Evolutionary conservation across 2,113 vertebrate genomes (phyloP).

Genomic region (Camarhynchus parvulus): DNA sequence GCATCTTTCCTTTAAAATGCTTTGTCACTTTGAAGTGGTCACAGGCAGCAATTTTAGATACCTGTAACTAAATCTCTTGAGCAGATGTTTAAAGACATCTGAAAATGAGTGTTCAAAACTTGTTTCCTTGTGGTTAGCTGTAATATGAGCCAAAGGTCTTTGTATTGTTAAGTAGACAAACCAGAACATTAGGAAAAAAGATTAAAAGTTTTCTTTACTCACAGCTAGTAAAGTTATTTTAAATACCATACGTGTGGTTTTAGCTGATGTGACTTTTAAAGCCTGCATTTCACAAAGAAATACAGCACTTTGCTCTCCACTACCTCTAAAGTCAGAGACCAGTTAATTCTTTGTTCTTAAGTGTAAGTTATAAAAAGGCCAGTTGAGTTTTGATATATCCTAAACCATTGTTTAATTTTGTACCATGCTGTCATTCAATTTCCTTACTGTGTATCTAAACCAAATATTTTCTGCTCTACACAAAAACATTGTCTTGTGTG

Average conservation of each 20-base stretch:
- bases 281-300: background rate
- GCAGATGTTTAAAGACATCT: background rate
- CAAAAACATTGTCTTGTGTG: background rate
- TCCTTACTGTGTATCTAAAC: background rate
- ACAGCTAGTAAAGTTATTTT: background rate
- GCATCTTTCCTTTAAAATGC: background rate
- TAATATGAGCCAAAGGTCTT: background rate
- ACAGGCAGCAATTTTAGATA: background rate
- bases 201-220: background rate
- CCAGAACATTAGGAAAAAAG: background rate
- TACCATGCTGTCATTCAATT: background rate
- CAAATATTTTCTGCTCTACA: background rate
- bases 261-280: background rate
- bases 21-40: background rate
- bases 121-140: background rate
- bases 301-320: background rate
- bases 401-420: background rate
- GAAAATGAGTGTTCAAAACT: background rate
- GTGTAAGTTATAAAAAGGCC: background rate
- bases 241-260: background rate
- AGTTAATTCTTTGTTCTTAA: background rate
- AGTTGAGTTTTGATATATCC: background rate
- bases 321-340: background rate
- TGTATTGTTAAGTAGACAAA: background rate
- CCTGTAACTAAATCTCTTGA: background rate